Evolutionary conservation across 30 jellyfish, hydroid and myxozoan species (phyloP), one percentile per base, ranked within the genome.

Genomic region (Aurelia aurita complex sp. Pacific): DNA sequence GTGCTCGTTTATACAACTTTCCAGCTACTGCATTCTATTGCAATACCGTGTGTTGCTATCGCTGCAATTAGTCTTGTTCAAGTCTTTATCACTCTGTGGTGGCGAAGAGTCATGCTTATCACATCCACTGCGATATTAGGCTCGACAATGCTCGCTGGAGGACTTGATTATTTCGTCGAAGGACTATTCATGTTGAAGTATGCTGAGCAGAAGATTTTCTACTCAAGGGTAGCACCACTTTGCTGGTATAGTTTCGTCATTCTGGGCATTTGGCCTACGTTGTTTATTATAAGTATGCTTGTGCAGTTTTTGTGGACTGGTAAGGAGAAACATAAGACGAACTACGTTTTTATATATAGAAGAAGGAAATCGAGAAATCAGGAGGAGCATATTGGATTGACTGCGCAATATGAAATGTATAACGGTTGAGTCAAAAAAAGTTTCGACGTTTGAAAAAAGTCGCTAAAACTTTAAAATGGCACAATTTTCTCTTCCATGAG

Each of bases 171-270:
- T 72, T 94, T 87, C 72, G 87, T 94, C 52, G 99, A 94, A 81
- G 89, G 91, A 59, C 90, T 94, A 59, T 94, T 94, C 80, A 42
- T 89, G 55, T 64, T 85, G 63, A 86, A 83, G 77, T 89, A 88
- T 64, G 50, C 76, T 16, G 99, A 94, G 71, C 85, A 85, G 92
- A 89, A 89, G 82, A 80, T 94, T 43, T 94, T 94, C 79, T 94
- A 94, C 76, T 82, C 89, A 53, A 74, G 88, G 61, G 91, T 77
- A 19, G 96, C 97, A n/a, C 82, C 91, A 5, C 75, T 94, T 14
- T 94, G 99, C 78, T 94, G 99, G 99, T 85, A 96, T 82, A 79
- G 95, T 13, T 84, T 74, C 69, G 85, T 94, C n/a, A 92, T 89
- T 60, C 65, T 94, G 35, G 96, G 90, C 8, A 18, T 75, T 29